Evolutionary conservation across 2,113 vertebrate species (phyloP).

Genomic region (Myiopsitta monachus): DNA sequence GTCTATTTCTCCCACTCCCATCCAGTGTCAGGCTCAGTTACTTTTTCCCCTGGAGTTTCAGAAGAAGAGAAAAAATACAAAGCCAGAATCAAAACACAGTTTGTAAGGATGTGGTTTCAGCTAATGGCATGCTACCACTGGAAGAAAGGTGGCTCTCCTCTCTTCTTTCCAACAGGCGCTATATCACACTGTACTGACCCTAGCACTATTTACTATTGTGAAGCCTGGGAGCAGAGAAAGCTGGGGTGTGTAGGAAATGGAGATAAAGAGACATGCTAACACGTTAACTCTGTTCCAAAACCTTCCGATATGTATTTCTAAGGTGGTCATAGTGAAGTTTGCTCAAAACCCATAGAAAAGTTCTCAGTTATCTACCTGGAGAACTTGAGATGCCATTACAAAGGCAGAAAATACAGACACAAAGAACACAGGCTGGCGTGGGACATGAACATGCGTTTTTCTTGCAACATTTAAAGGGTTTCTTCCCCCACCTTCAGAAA

Average conservation of each 20-base stretch:
- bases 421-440: fast-evolving
- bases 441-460: fast-evolving
- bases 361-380: neutral
- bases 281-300: neutral
- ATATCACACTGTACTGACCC: neutral
- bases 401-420: neutral
- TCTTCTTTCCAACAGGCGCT: neutral
- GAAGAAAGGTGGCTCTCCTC: neutral
- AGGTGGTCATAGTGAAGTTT: neutral
- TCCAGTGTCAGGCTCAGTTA: neutral
- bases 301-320: neutral
- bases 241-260: neutral
- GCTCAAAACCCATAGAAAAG: neutral
- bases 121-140: fast-evolving
- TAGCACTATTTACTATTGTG: neutral
- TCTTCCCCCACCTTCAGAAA: neutral
- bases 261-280: fast-evolving
- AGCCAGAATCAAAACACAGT: neutral
- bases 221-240: neutral
- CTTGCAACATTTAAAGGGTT: neutral
- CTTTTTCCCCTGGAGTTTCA: neutral
- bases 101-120: neutral
- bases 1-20: fast-evolving
- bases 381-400: neutral
- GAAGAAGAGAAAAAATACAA: neutral